Evolutionary conservation across 23 tunicate genomes (phyloP).

Genomic region (Ciona savignyi): DNA sequence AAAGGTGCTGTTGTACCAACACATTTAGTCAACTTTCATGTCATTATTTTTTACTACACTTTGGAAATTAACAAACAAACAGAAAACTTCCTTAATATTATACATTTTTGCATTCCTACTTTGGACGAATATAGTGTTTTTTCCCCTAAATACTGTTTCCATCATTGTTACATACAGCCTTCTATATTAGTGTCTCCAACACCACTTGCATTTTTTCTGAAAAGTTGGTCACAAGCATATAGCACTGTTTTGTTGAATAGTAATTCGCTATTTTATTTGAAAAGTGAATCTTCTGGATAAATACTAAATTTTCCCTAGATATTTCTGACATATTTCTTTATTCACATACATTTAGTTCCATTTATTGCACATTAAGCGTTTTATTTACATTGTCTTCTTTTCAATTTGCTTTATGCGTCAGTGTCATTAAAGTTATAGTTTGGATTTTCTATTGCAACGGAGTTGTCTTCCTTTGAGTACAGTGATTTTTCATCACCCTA

Average conservation of each 20-base stretch:
- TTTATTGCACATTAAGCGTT: neutral
- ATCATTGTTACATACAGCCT: neutral
- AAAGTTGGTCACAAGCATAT: too few relatives aligned
- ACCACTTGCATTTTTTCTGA: too few relatives aligned
- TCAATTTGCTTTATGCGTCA: slow-evolving; percentile 10
- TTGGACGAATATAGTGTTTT: neutral
- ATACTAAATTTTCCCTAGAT: too few relatives aligned
- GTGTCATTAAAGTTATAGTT: slow-evolving; percentile 28
- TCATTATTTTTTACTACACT: neutral
- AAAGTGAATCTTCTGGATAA: too few relatives aligned
- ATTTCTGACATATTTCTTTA: too few relatives aligned
- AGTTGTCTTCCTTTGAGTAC: slow-evolving; percentile 5
- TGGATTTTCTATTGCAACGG: slow-evolving; percentile 24
- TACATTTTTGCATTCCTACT: neutral
- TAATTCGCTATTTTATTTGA: too few relatives aligned
- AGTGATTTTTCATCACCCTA: slow-evolving; percentile 16
- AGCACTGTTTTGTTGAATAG: too few relatives aligned
- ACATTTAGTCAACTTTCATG: neutral
- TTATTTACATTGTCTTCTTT: neutral
- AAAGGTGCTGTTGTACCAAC: too few relatives aligned
- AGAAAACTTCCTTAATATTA: too few relatives aligned
- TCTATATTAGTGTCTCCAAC: neutral
- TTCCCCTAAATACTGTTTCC: neutral
- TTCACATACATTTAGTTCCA: neutral
- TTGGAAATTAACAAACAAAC: neutral